These are phyloP conservation scores for Pangasius krempfi DNA, from an alignment of 2,797 vertebrate genomes.

Conservation along the genomic window DNA sequence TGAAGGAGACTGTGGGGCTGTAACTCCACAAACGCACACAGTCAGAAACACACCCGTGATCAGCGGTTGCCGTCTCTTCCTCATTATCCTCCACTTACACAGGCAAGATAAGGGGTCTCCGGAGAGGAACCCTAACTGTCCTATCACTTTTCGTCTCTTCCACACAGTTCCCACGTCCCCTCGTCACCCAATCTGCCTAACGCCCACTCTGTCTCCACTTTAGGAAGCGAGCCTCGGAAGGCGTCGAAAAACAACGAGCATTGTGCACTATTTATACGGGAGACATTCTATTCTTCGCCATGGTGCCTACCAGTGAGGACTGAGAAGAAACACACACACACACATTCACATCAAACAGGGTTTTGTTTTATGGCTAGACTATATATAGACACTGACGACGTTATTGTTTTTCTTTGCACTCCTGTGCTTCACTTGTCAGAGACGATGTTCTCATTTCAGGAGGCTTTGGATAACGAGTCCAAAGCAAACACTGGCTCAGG, in stretches of 20 bases:
- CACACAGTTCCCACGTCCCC: slow-evolving; percentile 12
- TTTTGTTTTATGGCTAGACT: not conserved
- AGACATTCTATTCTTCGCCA: not conserved
- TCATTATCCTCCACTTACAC: not conserved
- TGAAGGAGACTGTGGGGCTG: not conserved
- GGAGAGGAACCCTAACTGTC: not conserved
- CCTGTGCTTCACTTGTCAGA: not conserved
- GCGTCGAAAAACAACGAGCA: not conserved
- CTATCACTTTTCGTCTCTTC: not conserved
- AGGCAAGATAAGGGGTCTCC: not conserved
- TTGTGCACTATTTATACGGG: slow-evolving; percentile 33
- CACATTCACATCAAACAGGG: not conserved
- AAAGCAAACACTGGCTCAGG: not conserved
- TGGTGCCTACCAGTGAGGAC: not conserved
- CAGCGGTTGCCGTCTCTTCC: not conserved
- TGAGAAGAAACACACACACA: slow-evolving; percentile 11
- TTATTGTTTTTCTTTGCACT: not conserved
- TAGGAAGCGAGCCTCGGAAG: not conserved
- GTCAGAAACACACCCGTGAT: not conserved
- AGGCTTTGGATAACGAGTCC: not conserved
- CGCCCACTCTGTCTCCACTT: not conserved
- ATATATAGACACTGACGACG: not conserved
- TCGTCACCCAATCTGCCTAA: not conserved
- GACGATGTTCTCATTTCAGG: slow-evolving; percentile 6
- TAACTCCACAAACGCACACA: not conserved